A percentile compares a stretch with the other conserved stretches of the same genome.
Conservation (phyloP, 2,113 vertebrate genomes). For the Chinchilla lanigera region DNA sequence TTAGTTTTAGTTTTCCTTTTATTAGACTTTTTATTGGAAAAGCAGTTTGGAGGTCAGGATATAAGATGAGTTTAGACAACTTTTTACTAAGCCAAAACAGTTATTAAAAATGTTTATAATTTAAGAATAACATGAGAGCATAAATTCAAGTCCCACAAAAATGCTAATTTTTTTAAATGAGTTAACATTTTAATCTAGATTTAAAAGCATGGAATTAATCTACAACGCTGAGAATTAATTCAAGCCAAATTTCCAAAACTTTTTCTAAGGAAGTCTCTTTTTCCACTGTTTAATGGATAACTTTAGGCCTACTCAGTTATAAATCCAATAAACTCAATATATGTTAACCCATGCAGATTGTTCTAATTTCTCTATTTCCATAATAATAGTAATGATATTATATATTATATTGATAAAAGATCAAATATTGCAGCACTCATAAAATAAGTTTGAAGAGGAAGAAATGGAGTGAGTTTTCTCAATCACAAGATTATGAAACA, state of each 20-base stretch:
- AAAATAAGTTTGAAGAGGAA: not conserved
- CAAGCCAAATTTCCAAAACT: conserved; percentile 26
- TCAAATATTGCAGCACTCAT: not conserved
- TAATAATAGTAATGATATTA: not conserved
- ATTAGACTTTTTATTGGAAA: conserved; percentile 49
- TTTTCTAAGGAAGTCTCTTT: not conserved
- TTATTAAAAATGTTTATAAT: conserved; percentile 24
- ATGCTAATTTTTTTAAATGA: conserved; percentile 36
- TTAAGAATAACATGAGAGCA: not conserved
- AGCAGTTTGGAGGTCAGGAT: not conserved
- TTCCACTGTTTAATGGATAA: not conserved
- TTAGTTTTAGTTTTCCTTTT: not conserved
- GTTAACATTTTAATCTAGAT: conserved; percentile 50
- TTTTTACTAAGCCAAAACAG: conserved; percentile 27
- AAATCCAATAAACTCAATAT: not conserved
- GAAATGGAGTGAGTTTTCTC: not conserved
- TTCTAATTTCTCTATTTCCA: conserved; percentile 18
- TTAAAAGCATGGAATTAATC: conserved; percentile 20
- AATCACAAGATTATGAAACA: not conserved
- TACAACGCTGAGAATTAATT: not conserved
- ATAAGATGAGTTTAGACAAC: not conserved
- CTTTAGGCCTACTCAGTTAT: not conserved
- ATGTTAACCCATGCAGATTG: not conserved
- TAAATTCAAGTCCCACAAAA: conserved; percentile 6
- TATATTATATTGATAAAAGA: not conserved